Percentiles rank a stretch among this genome's conserved stretches.
Conservation (phyloP, 2,888 invertebrate genomes). For the Epirrhoe tristata region DNA sequence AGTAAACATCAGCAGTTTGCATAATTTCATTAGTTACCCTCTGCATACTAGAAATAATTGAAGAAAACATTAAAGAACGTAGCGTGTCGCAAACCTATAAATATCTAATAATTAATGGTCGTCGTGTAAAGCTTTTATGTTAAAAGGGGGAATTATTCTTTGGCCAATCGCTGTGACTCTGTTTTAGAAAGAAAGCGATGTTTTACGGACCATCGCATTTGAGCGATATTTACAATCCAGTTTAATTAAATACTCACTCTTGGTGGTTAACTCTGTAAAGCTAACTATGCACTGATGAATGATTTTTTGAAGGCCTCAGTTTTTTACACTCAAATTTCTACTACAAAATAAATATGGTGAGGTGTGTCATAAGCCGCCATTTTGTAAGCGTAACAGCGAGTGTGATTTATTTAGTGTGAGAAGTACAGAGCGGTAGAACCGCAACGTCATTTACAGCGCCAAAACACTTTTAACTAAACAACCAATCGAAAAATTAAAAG, state of each 20-base stretch:
- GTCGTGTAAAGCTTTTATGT: slow-evolving; percentile 25
- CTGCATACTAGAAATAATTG: slow-evolving; percentile 21
- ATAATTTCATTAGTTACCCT: slow-evolving; percentile 19
- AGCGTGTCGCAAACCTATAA: slow-evolving; percentile 24
- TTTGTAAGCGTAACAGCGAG: too few species aligned
- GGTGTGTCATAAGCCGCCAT: too few species aligned
- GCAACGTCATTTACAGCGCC: too few species aligned
- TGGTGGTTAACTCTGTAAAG: too few species aligned
- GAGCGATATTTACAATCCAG: not conserved
- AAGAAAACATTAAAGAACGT: slow-evolving; percentile 25
- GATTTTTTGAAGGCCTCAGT: too few species aligned
- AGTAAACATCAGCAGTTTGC: slow-evolving; percentile 11
- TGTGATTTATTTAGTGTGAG: too few species aligned
- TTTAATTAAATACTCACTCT: not conserved
- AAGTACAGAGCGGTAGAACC: too few species aligned
- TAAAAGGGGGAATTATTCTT: slow-evolving; percentile 21
- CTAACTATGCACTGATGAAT: too few species aligned
- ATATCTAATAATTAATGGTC: slow-evolving; percentile 22
- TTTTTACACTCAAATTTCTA: too few species aligned
- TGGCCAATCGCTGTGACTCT: slow-evolving; percentile 3
- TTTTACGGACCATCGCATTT: not conserved
- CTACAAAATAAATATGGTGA: too few species aligned
- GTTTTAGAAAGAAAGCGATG: slow-evolving; percentile 9
- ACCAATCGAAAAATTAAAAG: too few species aligned
- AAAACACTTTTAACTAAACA: too few species aligned